A percentile compares a stretch with the other conserved stretches of the same genome.
Conservation (phyloP, 2,113 vertebrate genomes). For the Pelobates fuscus region DNA sequence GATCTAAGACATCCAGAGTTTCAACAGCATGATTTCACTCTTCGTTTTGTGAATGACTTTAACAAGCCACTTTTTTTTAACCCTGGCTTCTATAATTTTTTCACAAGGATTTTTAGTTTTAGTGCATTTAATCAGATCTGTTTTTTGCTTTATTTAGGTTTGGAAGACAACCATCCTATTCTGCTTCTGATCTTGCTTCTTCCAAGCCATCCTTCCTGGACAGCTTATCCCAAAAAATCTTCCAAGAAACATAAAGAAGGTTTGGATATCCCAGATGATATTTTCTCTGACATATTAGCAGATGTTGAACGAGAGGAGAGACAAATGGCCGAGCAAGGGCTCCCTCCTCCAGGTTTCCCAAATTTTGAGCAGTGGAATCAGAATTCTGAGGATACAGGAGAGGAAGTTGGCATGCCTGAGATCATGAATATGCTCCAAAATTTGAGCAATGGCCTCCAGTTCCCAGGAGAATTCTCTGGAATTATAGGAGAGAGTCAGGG, state of each 20-base stretch:
- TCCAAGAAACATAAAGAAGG: background rate
- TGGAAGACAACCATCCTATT: conserved; percentile 44
- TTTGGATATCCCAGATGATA: conserved; percentile 31
- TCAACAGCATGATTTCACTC: too few relatives aligned
- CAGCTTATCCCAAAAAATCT: conserved; percentile 6
- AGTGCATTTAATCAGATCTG: too few relatives aligned
- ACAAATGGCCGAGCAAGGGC: background rate
- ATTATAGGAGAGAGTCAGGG: background rate
- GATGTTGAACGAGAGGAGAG: conserved; percentile 29
- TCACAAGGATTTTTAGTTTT: too few relatives aligned
- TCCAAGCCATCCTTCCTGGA: conserved; percentile 50
- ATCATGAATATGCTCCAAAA: conserved; percentile 3
- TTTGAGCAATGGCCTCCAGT: conserved; percentile 12
- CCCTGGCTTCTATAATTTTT: too few relatives aligned
- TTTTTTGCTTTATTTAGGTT: conserved; percentile 44
- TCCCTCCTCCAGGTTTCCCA: background rate
- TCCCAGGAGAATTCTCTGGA: background rate
- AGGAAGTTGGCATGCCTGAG: conserved; percentile 13
- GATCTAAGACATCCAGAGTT: too few relatives aligned
- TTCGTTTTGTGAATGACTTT: too few relatives aligned
- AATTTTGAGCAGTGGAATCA: background rate
- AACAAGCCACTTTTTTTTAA: too few relatives aligned
- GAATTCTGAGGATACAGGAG: background rate
- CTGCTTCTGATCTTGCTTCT: conserved; percentile 58
- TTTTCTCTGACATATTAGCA: conserved; percentile 29